Conservation (phyloP, 2,797 vertebrate genomes). For the Halcyon leucocephala region DNA sequence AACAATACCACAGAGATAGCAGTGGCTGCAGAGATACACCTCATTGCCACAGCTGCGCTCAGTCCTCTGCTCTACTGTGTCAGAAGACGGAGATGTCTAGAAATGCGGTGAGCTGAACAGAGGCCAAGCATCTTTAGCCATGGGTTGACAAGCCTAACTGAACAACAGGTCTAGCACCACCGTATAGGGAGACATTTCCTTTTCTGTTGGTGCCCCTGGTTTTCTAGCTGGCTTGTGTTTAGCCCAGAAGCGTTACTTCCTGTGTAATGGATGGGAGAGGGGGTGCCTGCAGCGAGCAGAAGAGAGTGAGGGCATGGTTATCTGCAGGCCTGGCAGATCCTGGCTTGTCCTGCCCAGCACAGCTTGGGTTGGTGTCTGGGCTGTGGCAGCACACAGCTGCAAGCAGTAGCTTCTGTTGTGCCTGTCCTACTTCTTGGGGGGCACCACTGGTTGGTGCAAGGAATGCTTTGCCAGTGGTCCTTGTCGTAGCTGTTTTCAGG, state of each 20-base stretch:
- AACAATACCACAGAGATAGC: not conserved
- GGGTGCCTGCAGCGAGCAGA: not conserved
- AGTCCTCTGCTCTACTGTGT: not conserved
- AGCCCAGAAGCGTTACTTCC: not conserved
- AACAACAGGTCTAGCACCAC: not conserved
- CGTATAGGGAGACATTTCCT: accelerated
- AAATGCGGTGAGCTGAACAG: not conserved
- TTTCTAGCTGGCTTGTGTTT: not conserved
- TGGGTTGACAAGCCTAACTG: not conserved
- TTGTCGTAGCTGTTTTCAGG: not conserved
- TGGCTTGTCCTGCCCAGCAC: accelerated
- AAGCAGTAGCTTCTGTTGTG: not conserved
- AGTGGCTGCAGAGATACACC: not conserved
- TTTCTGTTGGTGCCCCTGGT: accelerated
- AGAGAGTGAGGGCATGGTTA: not conserved
- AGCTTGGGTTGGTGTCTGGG: accelerated
- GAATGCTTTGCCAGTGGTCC: not conserved
- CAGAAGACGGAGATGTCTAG: not conserved
- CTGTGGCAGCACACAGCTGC: not conserved
- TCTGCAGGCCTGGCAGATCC: not conserved
- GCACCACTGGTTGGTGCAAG: accelerated
- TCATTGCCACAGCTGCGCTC: accelerated
- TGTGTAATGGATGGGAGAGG: not conserved
- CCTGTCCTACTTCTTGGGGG: not conserved
- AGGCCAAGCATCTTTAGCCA: not conserved